A percentile compares a stretch with the other conserved stretches of the same genome.
Conservation (phyloP, 2,797 vertebrate genomes). For the Hypotaenidia philippensis region DNA sequence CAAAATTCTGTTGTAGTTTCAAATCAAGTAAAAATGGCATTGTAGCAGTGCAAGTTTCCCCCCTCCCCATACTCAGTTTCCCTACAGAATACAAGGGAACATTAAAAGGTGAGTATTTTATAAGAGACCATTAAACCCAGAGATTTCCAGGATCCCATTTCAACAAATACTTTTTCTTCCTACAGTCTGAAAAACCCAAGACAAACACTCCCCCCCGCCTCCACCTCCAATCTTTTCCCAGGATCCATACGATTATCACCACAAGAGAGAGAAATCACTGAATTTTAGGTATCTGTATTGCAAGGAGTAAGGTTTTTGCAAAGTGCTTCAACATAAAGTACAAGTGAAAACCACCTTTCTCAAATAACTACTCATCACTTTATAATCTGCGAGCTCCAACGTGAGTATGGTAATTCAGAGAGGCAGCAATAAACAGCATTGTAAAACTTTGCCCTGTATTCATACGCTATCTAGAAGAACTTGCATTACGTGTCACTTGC, state of each 20-base stretch:
- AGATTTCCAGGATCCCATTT: not conserved
- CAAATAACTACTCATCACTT: slow-evolving; percentile 78
- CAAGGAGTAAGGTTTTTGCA: not conserved
- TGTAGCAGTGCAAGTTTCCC: not conserved
- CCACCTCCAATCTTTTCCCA: not conserved
- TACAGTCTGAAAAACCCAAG: not conserved
- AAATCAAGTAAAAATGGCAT: not conserved
- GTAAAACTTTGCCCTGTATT: slow-evolving; percentile 83
- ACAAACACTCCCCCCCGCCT: not conserved
- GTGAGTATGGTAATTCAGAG: slow-evolving; percentile 59
- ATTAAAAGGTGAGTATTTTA: not conserved
- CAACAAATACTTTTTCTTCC: not conserved
- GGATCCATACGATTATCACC: not conserved
- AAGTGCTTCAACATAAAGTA: not conserved
- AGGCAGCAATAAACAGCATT: slow-evolving; percentile 74
- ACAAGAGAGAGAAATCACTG: not conserved
- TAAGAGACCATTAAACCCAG: not conserved
- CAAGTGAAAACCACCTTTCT: slow-evolving; percentile 68
- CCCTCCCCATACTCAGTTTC: not conserved
- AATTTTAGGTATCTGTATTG: not conserved
- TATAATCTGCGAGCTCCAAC: slow-evolving; percentile 64
- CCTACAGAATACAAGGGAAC: not conserved
- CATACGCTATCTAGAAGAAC: slow-evolving; percentile 69
- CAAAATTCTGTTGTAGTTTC: not conserved
- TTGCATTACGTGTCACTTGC: slow-evolving; percentile 62